Evolutionary conservation across 1,140 invertebrate genomes (phyloP), one percentile per base, ranked within the genome.

Genomic region (Acromyrmex charruanus): DNA sequence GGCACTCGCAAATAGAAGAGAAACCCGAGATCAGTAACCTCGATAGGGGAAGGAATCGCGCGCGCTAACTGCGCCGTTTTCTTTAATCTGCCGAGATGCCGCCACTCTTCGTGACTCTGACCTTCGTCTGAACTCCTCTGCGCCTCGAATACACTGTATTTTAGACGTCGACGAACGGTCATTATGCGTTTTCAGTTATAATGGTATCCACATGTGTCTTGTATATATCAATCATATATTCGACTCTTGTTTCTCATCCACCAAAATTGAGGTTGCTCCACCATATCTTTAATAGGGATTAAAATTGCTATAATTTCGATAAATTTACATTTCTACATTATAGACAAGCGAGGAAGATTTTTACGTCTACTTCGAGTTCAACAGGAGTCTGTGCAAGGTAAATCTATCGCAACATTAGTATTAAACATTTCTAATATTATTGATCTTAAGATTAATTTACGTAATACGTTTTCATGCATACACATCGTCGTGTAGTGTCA

Each of bases 1-100:
- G 94, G 93, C 93, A 93, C 85, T 92, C 91, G 93, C 87, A 91
- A 93, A 93, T 93, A 91, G 92, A 92, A 91, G 91, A 93, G 93
- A 91, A 90, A 93, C 90, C 91, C 84, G 88, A 93, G 93, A 94
- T 94, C 93, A 94, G 90, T 94, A 94, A 94, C 92, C 94, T 89
- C 90, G 91, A 94, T 93, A 91, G 91, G 93, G 90, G 90, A 94
- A 93, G 69, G 92, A 92, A 93, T 92, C 92, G 90, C 91, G 88
- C 44, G 77, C 81, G 86, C 86, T 89, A 89, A 88, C 89, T 90
- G 75, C 86, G 65, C 89, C 86, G 84, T 92, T 91, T 91, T 88
- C 85, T 90, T 91, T 79, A 72, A 86, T 88, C 85, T 82, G 80
- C 63, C 66, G 39, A 91, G 90, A 94, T 92, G 92, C 87, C 92